Evolutionary conservation across 2,797 vertebrate species (phyloP).

Genomic region (Ctenopoma multispine): DNA sequence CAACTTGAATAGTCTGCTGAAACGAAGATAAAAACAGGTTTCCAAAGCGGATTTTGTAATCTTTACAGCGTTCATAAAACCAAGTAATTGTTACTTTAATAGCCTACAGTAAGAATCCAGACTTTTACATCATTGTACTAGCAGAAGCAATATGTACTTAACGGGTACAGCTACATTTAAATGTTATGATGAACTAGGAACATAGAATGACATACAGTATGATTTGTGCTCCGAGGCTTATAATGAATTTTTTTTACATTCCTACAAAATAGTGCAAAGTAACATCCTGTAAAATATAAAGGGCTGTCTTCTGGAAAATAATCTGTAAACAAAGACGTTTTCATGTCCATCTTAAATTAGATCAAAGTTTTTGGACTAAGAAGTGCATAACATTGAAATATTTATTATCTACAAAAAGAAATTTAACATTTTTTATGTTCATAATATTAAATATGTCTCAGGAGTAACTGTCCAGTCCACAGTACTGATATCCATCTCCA

Average conservation of each 20-base stretch:
- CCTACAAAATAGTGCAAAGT: conserved; percentile 1
- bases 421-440: conserved; percentile 17
- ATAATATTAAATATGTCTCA: conserved; percentile 39
- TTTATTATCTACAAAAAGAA: neutral
- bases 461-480: neutral
- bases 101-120: conserved; percentile 37
- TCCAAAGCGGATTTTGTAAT: conserved; percentile 54
- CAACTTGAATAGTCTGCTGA: conserved; percentile 34
- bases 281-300: neutral
- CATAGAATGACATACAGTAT: neutral
- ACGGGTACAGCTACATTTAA: conserved; percentile 18
- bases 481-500: conserved; percentile 51
- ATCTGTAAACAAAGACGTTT: no score
- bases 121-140: conserved; percentile 40
- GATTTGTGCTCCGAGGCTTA: neutral
- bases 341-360: neutral
- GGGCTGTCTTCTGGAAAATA: neutral
- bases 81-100: conserved; percentile 54
- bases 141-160: conserved; percentile 28
- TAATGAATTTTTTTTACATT: neutral
- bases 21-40: conserved; percentile 41
- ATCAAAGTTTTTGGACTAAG: conserved; percentile 9
- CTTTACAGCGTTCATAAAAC: conserved; percentile 63
- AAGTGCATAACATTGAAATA: neutral
- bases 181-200: conserved; percentile 7